phyloP scores from a whole-genome alignment of 1,140 invertebrate genomes.

The Watersipora subatra region DNA sequence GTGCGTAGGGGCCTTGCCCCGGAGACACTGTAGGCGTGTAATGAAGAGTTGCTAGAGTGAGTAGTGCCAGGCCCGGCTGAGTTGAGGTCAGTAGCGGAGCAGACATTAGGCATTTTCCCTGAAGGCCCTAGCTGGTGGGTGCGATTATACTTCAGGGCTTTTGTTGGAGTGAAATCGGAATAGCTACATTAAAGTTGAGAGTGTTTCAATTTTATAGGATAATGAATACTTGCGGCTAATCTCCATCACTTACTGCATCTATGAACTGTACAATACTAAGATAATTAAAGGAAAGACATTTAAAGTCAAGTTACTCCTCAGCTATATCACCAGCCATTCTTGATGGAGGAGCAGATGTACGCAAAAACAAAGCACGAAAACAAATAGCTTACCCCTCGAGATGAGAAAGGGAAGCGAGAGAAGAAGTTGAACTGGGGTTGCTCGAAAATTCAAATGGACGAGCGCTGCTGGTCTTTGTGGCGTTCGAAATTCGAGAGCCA shows the following conservation, averaged over 20 bases:
- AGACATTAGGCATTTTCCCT: neutral
- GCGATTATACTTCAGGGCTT: neutral
- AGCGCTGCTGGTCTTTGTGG: neutral
- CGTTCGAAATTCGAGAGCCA: neutral
- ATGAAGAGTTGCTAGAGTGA: neutral
- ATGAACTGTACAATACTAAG: too few relatives aligned
- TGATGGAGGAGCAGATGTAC: too few relatives aligned
- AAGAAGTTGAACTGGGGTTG: neutral
- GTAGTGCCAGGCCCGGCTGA: neutral
- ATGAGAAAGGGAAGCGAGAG: neutral
- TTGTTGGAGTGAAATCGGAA: neutral
- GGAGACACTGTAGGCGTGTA: constrained; percentile 1
- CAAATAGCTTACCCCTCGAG: neutral
- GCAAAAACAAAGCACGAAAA: too few relatives aligned
- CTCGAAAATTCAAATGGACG: neutral
- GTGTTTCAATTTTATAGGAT: neutral
- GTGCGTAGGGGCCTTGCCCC: constrained; percentile 1
- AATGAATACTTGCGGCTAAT: too few relatives aligned
- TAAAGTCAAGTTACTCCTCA: too few relatives aligned
- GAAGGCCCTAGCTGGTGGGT: neutral
- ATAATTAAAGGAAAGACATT: too few relatives aligned
- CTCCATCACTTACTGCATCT: too few relatives aligned
- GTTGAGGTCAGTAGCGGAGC: neutral
- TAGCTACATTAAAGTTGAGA: neutral
- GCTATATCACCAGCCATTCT: too few relatives aligned